Evolutionary conservation across 2,797 vertebrate genomes (phyloP), one percentile per base, ranked within the genome.

Genomic region (Cryptoblepharus egeriae): DNA sequence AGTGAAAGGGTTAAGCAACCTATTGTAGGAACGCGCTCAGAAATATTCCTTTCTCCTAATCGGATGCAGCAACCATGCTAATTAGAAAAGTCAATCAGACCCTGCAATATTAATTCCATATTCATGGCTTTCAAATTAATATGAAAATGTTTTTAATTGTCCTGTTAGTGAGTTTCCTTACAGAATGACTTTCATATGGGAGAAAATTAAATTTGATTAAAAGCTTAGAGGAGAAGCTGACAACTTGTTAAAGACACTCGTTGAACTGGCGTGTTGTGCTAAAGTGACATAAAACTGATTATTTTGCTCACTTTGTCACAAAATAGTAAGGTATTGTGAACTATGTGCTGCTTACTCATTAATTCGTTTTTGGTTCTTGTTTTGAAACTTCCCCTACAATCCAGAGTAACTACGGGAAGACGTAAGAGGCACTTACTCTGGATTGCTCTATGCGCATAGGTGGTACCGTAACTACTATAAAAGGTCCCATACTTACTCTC

Each of bases 91-190:
- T 73, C 74, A 69, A 49, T 76, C n/a, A 70, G 32, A 49, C 85
- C n/a, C 39, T 65, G 83, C 28, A 79, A 42, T 68, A 77, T 74
- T 85, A 83, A 86, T 75, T 63, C 68, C 63, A 55, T 73, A 74
- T 68, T 37, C n/a, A 55, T 28, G 60, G 55, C 77, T 81, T 88
- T 67, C 82, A 85, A 64, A 77, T 83, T 64, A 89, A 81, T 75
- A 88, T 28, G 64, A 81, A 77, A 87, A 75, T 30, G 72, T 28
- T 87, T 86, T 81, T 74, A 81, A 86, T 60, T 75, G 84, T 77
- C 37, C 39, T 20, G 18, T 83, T 79, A 81, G 68, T 10, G 72
- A 30, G 64, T 64, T 88, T 81, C 37, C 58, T 79, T 67, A 58
- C 78, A 79, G 71, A 89, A 77, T 42, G 32, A 77, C 49, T 64